Evolutionary conservation across 2,888 invertebrate genomes (phyloP).

Genomic region (Campoletis raptor): DNA sequence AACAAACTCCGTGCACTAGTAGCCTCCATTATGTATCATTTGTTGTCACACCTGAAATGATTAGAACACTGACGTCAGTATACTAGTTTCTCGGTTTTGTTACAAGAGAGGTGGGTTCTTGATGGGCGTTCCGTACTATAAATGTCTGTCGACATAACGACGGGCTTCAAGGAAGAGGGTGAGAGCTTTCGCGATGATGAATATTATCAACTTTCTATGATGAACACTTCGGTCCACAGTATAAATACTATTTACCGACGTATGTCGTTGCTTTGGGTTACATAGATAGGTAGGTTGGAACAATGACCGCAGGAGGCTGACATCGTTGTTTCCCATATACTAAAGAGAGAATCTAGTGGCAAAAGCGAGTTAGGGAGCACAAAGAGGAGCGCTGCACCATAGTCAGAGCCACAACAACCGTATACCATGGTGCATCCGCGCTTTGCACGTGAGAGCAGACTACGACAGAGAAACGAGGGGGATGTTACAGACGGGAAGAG

Average conservation of each 20-base stretch:
- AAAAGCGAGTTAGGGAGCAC: conserved; percentile 58
- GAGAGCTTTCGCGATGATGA: conserved; percentile 48
- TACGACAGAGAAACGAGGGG: conserved; percentile 62
- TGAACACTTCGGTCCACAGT: conserved; percentile 38
- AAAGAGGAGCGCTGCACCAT: conserved; percentile 49
- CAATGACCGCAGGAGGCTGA: conserved; percentile 48
- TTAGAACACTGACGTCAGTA: conserved; percentile 29
- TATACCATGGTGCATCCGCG: conserved; percentile 24
- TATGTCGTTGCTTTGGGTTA: conserved; percentile 59
- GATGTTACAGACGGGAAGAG: conserved; percentile 44
- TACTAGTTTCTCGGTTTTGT: conserved; percentile 34
- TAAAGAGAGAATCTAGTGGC: conserved; percentile 19
- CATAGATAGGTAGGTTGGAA: conserved; percentile 28
- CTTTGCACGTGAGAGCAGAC: conserved; percentile 34
- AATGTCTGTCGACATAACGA: conserved; percentile 42
- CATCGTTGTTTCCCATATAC: conserved; percentile 50
- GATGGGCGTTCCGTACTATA: conserved; percentile 20
- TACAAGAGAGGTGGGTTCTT: conserved; percentile 13
- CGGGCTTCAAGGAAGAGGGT: not conserved
- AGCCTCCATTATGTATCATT: conserved; percentile 45
- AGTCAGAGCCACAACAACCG: conserved; percentile 61
- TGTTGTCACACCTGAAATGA: conserved; percentile 13
- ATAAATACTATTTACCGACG: conserved; percentile 36
- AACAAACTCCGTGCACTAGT: conserved; percentile 24
- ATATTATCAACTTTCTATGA: conserved; percentile 65